These are phyloP conservation scores for Drosophila lini DNA, from an alignment of 1,140 invertebrate species.

Conservation along the genomic window DNA sequence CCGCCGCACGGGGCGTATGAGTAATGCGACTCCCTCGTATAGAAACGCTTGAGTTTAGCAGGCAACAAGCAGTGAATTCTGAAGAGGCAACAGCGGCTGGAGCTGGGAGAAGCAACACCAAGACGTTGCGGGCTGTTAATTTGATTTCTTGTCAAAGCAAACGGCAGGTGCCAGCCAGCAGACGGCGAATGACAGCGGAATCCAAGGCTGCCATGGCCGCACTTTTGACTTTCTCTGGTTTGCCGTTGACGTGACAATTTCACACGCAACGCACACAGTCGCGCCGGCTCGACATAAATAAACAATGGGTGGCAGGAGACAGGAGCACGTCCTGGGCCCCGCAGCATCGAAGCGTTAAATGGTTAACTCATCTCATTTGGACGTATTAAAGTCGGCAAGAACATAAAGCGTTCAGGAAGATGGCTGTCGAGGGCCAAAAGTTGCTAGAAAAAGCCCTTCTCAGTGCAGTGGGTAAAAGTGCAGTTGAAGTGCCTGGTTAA, in stretches of 20 bases:
- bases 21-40: slow-evolving; percentile 31
- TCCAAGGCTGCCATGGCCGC: slow-evolving; percentile 59
- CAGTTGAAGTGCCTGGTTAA: slow-evolving; percentile 42
- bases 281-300: slow-evolving; percentile 61
- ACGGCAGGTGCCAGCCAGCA: slow-evolving; percentile 38
- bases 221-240: slow-evolving; percentile 69
- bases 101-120: slow-evolving; percentile 3
- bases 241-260: slow-evolving; percentile 76
- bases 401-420: slow-evolving; percentile 29
- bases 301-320: slow-evolving; percentile 50
- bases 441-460: neutral
- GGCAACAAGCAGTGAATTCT: slow-evolving; percentile 1
- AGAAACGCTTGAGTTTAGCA: slow-evolving; percentile 28
- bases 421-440: slow-evolving; percentile 22
- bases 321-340: slow-evolving; percentile 57
- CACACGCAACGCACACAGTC: slow-evolving; percentile 59
- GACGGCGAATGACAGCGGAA: slow-evolving; percentile 36
- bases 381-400: slow-evolving; percentile 23
- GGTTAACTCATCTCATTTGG: slow-evolving; percentile 42
- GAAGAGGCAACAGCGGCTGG: slow-evolving; percentile 4
- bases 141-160: slow-evolving; percentile 76
- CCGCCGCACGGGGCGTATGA: slow-evolving; percentile 56
- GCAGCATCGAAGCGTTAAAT: slow-evolving; percentile 66
- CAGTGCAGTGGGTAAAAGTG: slow-evolving; percentile 20
- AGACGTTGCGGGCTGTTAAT: slow-evolving; percentile 72